These are phyloP conservation scores for Sitodiplosis mosellana DNA, from an alignment of 1,140 invertebrate genomes.

Conservation along the genomic window DNA sequence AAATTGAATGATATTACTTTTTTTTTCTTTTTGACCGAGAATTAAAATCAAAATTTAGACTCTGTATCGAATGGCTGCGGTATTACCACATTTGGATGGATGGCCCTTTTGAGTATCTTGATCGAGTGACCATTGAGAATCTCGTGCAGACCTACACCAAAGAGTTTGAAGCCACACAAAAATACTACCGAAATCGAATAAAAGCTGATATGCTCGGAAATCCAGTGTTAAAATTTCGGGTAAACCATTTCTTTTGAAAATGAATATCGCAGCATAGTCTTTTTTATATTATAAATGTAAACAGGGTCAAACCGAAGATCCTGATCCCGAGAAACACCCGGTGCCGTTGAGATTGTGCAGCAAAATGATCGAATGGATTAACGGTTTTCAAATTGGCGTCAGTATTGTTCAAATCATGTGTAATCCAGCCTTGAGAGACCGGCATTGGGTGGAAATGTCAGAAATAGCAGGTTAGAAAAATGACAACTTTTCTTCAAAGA, in stretches of 20 bases:
- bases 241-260: conserved; percentile 6
- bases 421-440: conserved; percentile 64
- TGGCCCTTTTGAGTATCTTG: conserved; percentile 70
- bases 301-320: conserved; percentile 51
- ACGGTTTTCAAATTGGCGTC: conserved; percentile 62
- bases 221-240: conserved; percentile 38
- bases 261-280: not conserved
- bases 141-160: conserved; percentile 52
- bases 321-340: conserved; percentile 52
- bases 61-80: conserved; percentile 54
- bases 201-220: conserved; percentile 53
- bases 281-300: conserved; percentile 1
- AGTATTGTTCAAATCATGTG: conserved; percentile 68
- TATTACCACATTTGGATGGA: conserved; percentile 75
- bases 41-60: conserved; percentile 12
- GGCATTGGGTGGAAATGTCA: conserved; percentile 86
- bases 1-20: not conserved
- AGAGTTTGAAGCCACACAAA: conserved; percentile 59
- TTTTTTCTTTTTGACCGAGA: not conserved
- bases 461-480: conserved; percentile 40
- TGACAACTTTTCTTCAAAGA: not conserved
- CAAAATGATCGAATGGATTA: conserved; percentile 49
- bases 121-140: conserved; percentile 48
- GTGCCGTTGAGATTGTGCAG: conserved; percentile 57
- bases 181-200: conserved; percentile 59